Evolutionary conservation across 92 coral and sea anemone species (phyloP), one percentile per base, ranked within the genome.

Genomic region (Zoanthus sansibaricus): DNA sequence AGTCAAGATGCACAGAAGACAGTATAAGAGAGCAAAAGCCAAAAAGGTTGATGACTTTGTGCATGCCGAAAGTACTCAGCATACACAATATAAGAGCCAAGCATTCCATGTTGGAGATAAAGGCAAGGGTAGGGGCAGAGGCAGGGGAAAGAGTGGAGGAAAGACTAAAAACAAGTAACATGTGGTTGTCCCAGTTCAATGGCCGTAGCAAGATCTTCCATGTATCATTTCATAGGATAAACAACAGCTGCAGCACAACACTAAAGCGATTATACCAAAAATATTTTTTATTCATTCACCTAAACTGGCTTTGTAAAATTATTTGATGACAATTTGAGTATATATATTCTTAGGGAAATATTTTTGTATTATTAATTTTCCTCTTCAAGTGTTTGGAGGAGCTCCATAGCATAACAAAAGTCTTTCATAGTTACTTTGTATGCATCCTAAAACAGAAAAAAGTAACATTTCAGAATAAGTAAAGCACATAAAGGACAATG

Each of bases 21-120:
- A 69, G 56, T 72, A 69, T 17, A 83, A 62, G 59, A 47, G 87
- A 67, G 45, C 54, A 69, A 83, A 67, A 31, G 87, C 67, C 7
- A 83, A 83, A 14, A 83, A 71, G 56, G 78, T 62, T 17, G 88
- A 84, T 72, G 88, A 82, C 58, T 72, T 84, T 74, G 46, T 74
- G 17, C 88, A 84, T 54, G 55, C 66, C n/a, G 73, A 79, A 37
- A 71, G 84, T 4, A 51, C 70, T 13, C 84, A 79, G 32, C 69
- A 62, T 62, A 62, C 69, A 62, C 69, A 67, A 67, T 82, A 82
- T 20, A 32, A 82, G 86, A 64, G 74, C 42, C 75, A 82, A 61
- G 86, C 33, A 9, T 82, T 82, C 55, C 55, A 64, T 64, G 71
- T 3, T 21, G 86, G 55, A 21, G 55, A 42, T 32, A 82, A 20